Conservation (phyloP, 2,797 vertebrate genomes). For the Typhlichthys subterraneus region DNA sequence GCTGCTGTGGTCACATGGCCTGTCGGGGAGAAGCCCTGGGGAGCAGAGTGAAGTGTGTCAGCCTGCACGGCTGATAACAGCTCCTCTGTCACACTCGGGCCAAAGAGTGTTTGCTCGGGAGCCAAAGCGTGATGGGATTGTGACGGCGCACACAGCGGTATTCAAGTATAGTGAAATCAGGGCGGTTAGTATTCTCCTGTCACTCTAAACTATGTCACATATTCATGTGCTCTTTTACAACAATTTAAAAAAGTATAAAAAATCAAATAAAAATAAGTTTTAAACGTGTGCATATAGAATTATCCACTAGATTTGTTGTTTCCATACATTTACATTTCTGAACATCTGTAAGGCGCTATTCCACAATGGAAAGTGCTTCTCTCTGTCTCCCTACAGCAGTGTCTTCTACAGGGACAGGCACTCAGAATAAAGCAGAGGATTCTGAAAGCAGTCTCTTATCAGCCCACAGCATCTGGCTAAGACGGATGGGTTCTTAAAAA, state of each 20-base stretch:
- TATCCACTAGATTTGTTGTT: constrained; percentile 45
- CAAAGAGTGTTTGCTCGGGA: constrained; percentile 69
- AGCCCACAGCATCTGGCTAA: constrained; percentile 73
- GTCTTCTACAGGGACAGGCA: constrained; percentile 59
- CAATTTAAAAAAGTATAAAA: not conserved
- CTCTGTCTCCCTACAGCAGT: constrained; percentile 47
- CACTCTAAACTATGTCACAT: constrained; percentile 50
- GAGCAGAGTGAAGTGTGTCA: constrained; percentile 72
- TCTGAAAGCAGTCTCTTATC: constrained; percentile 70
- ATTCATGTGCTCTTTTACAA: constrained; percentile 28
- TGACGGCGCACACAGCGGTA: constrained; percentile 47
- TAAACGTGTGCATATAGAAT: constrained; percentile 31
- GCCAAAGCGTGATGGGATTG: constrained; percentile 59
- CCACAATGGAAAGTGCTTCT: constrained; percentile 51
- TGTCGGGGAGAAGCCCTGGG: constrained; percentile 57
- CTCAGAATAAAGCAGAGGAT: constrained; percentile 68
- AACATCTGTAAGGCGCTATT: constrained; percentile 41
- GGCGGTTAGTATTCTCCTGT: constrained; percentile 35
- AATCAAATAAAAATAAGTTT: too few species aligned
- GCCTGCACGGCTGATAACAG: constrained; percentile 75
- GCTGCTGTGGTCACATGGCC: constrained; percentile 60
- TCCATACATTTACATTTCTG: constrained; percentile 27
- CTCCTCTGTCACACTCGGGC: constrained; percentile 70
- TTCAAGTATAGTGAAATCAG: constrained; percentile 52
- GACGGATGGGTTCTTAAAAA: constrained; percentile 73